Conservation (phyloP, 1,140 invertebrate species). For the Halesus radiatus region DNA sequence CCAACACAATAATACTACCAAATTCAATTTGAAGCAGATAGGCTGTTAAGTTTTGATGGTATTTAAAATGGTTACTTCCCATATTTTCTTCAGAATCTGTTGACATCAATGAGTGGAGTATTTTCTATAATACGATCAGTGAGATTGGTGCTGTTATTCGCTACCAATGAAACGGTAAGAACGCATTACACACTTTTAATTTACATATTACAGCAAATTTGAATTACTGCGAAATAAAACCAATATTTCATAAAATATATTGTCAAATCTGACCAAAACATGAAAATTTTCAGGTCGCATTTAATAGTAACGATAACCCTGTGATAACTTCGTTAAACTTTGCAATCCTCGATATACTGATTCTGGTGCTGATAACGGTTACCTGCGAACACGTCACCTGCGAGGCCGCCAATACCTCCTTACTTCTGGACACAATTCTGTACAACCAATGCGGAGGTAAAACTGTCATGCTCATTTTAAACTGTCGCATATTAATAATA, state of each 20-base stretch:
- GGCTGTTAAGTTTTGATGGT: background rate
- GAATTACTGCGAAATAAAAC: background rate
- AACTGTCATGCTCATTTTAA: background rate
- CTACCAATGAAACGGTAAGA: background rate
- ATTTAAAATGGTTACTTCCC: background rate
- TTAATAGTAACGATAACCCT: background rate
- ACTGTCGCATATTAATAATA: no score
- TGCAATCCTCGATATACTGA: background rate
- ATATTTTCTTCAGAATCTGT: constrained; percentile 11
- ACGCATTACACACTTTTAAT: background rate
- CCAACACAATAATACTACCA: no score
- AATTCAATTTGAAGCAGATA: no score
- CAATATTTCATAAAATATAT: background rate
- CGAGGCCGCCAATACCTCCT: background rate
- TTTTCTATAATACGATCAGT: constrained; percentile 16
- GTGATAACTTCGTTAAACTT: constrained; percentile 13
- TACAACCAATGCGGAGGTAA: background rate
- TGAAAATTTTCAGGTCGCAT: background rate
- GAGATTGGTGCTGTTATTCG: background rate
- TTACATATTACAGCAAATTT: background rate
- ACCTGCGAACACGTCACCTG: background rate
- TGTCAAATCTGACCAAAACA: background rate
- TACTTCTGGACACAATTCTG: constrained; percentile 6
- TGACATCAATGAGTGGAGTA: background rate
- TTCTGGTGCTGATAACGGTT: background rate